A percentile compares a stretch with the other conserved stretches of the same genome.
Conservation (phyloP, 2,797 vertebrate genomes). For the Semotilus atromaculatus region DNA sequence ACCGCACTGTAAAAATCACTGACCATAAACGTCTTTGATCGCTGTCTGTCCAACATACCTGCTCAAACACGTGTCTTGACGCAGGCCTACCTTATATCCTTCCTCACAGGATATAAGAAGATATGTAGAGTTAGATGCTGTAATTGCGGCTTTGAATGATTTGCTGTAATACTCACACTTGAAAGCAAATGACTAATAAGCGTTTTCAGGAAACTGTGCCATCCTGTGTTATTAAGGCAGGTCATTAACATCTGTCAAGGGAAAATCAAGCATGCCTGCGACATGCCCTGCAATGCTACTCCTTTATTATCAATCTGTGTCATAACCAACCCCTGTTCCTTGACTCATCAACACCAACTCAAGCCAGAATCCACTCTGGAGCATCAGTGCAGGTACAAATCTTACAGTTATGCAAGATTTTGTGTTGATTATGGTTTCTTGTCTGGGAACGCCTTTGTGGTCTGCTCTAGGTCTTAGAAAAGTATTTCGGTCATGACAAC, state of each 20-base stretch:
- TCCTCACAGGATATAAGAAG: conserved; percentile 8
- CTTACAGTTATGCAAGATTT: conserved; percentile 4
- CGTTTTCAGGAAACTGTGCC: conserved; percentile 40
- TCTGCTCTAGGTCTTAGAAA: not conserved
- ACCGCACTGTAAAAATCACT: not conserved
- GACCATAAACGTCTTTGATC: not conserved
- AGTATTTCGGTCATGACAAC: not conserved
- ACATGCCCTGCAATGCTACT: not conserved
- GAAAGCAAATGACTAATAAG: conserved; percentile 37
- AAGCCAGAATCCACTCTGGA: not conserved
- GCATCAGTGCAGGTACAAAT: not conserved
- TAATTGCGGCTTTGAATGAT: conserved; percentile 37
- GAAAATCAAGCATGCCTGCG: conserved; percentile 7
- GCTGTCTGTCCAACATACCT: not conserved
- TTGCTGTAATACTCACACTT: conserved; percentile 45
- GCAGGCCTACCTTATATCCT: not conserved
- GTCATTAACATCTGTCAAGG: conserved; percentile 19
- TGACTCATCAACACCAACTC: conserved; percentile 44
- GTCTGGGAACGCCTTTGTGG: conserved; percentile 6
- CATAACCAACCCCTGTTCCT: not conserved
- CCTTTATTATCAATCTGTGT: not conserved
- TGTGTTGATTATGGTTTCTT: conserved; percentile 23
- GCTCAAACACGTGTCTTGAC: conserved; percentile 12
- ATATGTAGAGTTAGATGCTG: not conserved
- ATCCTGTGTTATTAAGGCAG: conserved; percentile 24